These are phyloP conservation scores for Lordiphosa clarofinis DNA, from an alignment of 1,140 invertebrate genomes.

Conservation along the genomic window DNA sequence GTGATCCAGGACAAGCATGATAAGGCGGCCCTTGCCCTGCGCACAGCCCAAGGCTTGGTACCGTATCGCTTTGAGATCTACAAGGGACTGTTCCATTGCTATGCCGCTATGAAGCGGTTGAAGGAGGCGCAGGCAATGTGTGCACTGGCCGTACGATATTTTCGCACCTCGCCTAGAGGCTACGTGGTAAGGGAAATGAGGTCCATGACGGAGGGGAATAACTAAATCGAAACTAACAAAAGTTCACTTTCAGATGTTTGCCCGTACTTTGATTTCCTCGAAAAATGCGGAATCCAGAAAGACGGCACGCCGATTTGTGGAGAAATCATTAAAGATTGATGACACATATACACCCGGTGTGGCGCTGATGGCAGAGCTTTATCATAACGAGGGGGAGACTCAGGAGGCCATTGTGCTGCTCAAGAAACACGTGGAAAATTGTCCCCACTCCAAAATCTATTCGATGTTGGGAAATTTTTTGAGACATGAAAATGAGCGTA, in stretches of 20 bases:
- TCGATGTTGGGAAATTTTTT: constrained; percentile 62
- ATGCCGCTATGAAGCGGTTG: constrained; percentile 47
- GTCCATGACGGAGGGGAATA: no score
- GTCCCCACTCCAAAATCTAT: constrained; percentile 56
- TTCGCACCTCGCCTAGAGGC: constrained; percentile 58
- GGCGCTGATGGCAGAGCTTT: constrained; percentile 53
- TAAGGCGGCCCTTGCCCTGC: constrained; percentile 85
- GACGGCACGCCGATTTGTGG: constrained; percentile 54
- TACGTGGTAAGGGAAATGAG: constrained; percentile 33
- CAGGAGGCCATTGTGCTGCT: constrained; percentile 52
- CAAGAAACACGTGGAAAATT: constrained; percentile 49
- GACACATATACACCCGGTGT: constrained; percentile 62
- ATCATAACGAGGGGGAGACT: constrained; percentile 44
- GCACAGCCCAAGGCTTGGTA: constrained; percentile 84
- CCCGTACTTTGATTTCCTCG: constrained; percentile 42
- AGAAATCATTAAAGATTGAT: constrained; percentile 64
- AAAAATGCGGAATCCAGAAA: constrained; percentile 32
- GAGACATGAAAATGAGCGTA: constrained; percentile 42
- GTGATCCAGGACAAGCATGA: constrained; percentile 85
- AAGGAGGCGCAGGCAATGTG: constrained; percentile 67
- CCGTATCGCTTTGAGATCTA: constrained; percentile 80
- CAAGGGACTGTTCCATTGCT: constrained; percentile 62
- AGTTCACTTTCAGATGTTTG: constrained; percentile 46
- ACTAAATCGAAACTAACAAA: no score
- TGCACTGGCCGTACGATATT: constrained; percentile 47